Percentiles rank a stretch among this genome's conserved stretches.
Evolutionary conservation across 2,888 invertebrate genomes (phyloP).

Genomic region (Trichopria drosophilae): DNA sequence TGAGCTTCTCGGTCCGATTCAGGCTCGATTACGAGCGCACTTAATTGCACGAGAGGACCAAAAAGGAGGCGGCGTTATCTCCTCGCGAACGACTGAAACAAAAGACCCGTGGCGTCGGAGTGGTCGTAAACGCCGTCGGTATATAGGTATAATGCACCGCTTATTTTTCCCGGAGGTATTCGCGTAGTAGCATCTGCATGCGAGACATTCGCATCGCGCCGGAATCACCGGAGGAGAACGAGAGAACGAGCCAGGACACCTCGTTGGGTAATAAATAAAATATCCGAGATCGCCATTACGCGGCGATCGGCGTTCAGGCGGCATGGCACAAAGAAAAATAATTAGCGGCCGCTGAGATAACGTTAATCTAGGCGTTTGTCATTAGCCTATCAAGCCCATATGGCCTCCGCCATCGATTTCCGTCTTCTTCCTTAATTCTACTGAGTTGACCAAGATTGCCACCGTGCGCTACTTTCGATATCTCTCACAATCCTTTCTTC

Average conservation of each 20-base stretch:
- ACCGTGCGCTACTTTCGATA: conserved; percentile 16
- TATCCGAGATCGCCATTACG: conserved; percentile 39
- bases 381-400: conserved; percentile 54
- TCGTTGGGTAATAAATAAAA: conserved; percentile 38
- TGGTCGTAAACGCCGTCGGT: too few species aligned
- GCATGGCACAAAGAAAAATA: conserved; percentile 53
- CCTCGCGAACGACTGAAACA: conserved; percentile 9
- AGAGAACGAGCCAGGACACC: conserved; percentile 9
- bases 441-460: too few species aligned
- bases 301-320: conserved; percentile 36
- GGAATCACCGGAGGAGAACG: conserved; percentile 5
- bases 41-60: too few species aligned
- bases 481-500: conserved; percentile 5
- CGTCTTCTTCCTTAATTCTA: too few species aligned
- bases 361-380: conserved; percentile 54
- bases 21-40: too few species aligned
- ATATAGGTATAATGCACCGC: too few species aligned
- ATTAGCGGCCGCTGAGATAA: conserved; percentile 49
- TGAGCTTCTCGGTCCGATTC: too few species aligned
- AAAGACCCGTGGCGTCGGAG: too few species aligned
- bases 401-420: conserved; percentile 38
- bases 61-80: too few species aligned
- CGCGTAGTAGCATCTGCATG: neutral
- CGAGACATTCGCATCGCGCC: neutral
- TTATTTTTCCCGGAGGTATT: too few species aligned